A percentile compares a stretch with the other conserved stretches of the same genome.
Evolutionary conservation across 2,113 vertebrate genomes (phyloP).

Genomic region (Micronycteris hirsuta): DNA sequence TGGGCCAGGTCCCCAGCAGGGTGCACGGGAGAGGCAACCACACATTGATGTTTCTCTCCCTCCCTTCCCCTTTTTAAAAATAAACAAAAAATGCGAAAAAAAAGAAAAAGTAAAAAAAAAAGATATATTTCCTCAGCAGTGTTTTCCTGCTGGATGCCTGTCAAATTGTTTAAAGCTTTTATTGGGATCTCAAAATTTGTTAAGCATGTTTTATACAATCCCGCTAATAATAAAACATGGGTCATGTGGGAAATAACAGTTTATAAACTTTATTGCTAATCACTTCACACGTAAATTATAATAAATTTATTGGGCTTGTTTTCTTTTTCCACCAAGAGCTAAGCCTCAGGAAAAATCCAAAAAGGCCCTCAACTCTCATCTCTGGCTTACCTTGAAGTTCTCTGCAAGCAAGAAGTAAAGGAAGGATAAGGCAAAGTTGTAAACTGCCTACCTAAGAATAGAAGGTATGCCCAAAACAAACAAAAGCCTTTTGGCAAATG

Average conservation of each 20-base stretch:
- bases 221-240: neutral
- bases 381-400: neutral
- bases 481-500: neutral
- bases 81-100: no score
- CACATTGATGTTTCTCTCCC: no score
- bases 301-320: neutral
- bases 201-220: neutral
- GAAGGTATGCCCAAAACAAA: neutral
- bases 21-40: no score
- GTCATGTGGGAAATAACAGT: neutral
- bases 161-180: neutral
- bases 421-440: neutral
- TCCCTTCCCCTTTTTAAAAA: no score
- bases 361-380: neutral
- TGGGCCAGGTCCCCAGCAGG: no score
- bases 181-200: neutral
- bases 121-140: neutral
- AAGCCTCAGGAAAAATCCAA: neutral
- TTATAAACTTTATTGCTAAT: slow-evolving; percentile 12
- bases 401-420: neutral
- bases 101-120: no score
- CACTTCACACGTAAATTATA: neutral
- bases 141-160: neutral
- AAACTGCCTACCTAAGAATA: neutral
- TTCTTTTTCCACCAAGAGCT: neutral